phyloP scores from a whole-genome alignment of 2,797 vertebrate species.

The Chaunax sp. region DNA sequence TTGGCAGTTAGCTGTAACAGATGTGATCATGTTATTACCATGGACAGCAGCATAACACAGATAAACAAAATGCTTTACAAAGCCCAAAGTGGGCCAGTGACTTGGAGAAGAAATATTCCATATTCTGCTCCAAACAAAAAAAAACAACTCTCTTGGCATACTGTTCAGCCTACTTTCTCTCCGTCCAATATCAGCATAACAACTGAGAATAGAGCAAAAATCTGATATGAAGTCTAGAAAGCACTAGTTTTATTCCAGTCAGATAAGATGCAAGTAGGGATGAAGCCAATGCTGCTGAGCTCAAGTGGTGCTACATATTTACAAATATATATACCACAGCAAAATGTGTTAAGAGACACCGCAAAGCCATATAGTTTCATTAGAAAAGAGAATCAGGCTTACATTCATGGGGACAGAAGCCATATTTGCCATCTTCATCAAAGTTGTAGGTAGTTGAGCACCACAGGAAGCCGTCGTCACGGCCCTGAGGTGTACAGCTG shows the following conservation, averaged over 20 bases:
- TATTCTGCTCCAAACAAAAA: constrained; percentile 56
- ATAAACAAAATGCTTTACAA: constrained; percentile 74
- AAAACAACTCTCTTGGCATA: constrained; percentile 68
- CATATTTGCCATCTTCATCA: constrained; percentile 94
- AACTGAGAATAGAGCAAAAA: constrained; percentile 36
- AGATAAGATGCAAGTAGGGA: constrained; percentile 23
- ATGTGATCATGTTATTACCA: constrained; percentile 60
- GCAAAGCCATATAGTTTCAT: neutral
- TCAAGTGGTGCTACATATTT: constrained; percentile 4
- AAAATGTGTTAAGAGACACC: neutral
- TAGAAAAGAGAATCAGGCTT: constrained; percentile 69
- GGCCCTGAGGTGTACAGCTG: constrained; percentile 92
- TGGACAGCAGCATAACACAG: constrained; percentile 68
- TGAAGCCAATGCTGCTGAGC: neutral
- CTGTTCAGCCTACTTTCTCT: constrained; percentile 65
- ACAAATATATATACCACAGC: neutral
- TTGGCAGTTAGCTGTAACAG: constrained; percentile 46
- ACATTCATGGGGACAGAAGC: constrained; percentile 98
- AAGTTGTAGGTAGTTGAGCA: constrained; percentile 97
- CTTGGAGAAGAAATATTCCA: constrained; percentile 68
- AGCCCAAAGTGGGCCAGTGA: constrained; percentile 66
- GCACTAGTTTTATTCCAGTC: constrained; percentile 3
- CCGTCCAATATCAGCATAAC: constrained; percentile 61
- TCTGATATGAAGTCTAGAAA: constrained; percentile 32
- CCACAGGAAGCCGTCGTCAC: constrained; percentile 97